Evolutionary conservation across 2,888 invertebrate genomes (phyloP).

Genomic region (Hybos culiciformis): DNA sequence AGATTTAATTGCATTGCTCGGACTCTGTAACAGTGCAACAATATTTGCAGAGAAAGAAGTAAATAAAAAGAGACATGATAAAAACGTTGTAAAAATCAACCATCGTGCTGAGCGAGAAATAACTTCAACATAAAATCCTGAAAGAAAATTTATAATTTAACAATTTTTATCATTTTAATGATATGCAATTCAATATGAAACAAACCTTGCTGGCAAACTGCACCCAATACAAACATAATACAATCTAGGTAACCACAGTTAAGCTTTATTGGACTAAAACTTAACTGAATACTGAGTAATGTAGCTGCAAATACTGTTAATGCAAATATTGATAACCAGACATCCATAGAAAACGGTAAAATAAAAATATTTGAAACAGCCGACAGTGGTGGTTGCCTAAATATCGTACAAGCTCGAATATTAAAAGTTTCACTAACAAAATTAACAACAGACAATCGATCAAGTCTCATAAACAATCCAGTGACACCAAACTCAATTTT

Average conservation of each 20-base stretch:
- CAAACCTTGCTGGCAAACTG: conserved; percentile 50
- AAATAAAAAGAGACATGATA: conserved; percentile 43
- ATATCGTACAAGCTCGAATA: conserved; percentile 42
- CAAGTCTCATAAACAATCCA: conserved; percentile 42
- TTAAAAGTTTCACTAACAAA: conserved; percentile 41
- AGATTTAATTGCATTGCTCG: conserved; percentile 43
- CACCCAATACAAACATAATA: conserved; percentile 41
- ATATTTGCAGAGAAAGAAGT: conserved; percentile 54
- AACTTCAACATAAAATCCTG: conserved; percentile 39
- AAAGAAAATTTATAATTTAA: too few relatives aligned
- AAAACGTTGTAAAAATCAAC: conserved; percentile 41
- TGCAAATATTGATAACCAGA: conserved; percentile 38
- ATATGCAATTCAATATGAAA: too few relatives aligned
- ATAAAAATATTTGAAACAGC: conserved; percentile 47
- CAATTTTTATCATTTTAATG: too few relatives aligned
- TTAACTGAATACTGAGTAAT: conserved; percentile 23
- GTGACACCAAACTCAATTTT: conserved; percentile 42
- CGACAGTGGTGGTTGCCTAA: conserved; percentile 47
- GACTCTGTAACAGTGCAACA: conserved; percentile 47
- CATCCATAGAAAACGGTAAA: conserved; percentile 43
- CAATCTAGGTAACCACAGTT: conserved; percentile 35
- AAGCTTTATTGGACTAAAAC: conserved; percentile 21
- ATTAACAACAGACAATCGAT: conserved; percentile 40
- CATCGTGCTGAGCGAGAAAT: conserved; percentile 39
- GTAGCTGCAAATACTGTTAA: conserved; percentile 24